Evolutionary conservation across 2,888 invertebrate genomes (phyloP).

Genomic region (Mimachlamys varia): DNA sequence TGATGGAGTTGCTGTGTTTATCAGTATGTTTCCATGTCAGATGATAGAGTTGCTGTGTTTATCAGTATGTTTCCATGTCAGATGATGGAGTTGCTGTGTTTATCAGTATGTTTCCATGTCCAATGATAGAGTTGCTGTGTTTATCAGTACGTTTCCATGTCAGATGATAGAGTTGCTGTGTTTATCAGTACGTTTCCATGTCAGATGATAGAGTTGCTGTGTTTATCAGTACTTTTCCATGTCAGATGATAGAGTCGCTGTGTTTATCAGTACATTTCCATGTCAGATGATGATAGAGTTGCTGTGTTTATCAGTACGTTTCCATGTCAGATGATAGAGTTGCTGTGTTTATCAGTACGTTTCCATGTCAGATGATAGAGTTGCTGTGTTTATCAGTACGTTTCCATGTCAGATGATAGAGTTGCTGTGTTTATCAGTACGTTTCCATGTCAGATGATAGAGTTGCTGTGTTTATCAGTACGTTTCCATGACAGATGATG

Average conservation of each 20-base stretch:
- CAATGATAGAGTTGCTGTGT: constrained; percentile 88
- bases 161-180: constrained; percentile 88
- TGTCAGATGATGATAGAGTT: constrained; percentile 85
- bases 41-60: constrained; percentile 88
- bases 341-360: constrained; percentile 85
- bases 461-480: constrained; percentile 87
- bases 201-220: constrained; percentile 87
- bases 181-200: no score
- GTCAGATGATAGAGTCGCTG: constrained; percentile 86
- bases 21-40: constrained; percentile 57
- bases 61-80: constrained; percentile 51
- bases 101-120: background rate
- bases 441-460: constrained; percentile 81
- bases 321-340: constrained; percentile 83
- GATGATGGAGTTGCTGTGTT: constrained; percentile 88
- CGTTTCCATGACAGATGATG: constrained; percentile 79
- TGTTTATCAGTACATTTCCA: constrained; percentile 80
- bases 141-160: no score
- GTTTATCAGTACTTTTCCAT: constrained; percentile 76
- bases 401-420: constrained; percentile 83
- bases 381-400: constrained; percentile 86
- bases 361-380: constrained; percentile 83
- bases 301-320: constrained; percentile 84
- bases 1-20: constrained; percentile 89
- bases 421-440: constrained; percentile 86